Base-by-base conservation (phyloP, 2,797 vertebrate genomes). In the Hylomyscus alleni region DNA sequence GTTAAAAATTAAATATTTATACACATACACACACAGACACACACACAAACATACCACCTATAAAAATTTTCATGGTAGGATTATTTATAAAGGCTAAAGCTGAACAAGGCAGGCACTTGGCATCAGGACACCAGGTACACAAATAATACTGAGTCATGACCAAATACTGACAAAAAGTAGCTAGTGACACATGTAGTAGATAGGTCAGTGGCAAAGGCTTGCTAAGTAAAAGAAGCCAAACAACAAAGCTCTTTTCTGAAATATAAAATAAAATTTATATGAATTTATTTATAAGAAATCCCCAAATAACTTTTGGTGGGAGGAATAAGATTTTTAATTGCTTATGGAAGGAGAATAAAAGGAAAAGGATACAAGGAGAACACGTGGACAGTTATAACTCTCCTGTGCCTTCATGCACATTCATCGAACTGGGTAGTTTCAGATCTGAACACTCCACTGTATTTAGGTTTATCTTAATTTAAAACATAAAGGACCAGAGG, bases 1-100 rank as follows among this genome's bases (percentile, higher is more conserved):
- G 7, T 77, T 2, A 94, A 7, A 96, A 89, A 91, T 77, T 2
- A 91, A 94, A 85, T 85, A 69, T 72, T 62, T 96, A 29, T 92
- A 52, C 9, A 73, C 13, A 84, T 24, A 80, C 84, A n/a, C 6
- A n/a, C 11, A 65, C 26, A 65, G 9, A 62, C 60, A 50, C 8
- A 72, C 12, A 86, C 50, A 82, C 83, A 76, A 80, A 94, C 37
- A 47, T 14, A 34, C 10, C 5, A 52, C 60, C 15, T 80, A n/a
- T 34, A 58, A 24, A 95, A 88, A 73, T 88, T 6, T 85, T 94
- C 44, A 93, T 56, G 80, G 54, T 1, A 93, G 22, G 20, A 89
- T 82, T 93, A 89, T 47, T 96, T 52, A 47, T 34, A 88, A 90
- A 78, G n/a, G 17, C 76, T 75, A 72, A 58, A 75, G 37, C 19